These are phyloP conservation scores for Gibbula magus DNA, from an alignment of 2,888 invertebrate genomes.

Conservation along the genomic window DNA sequence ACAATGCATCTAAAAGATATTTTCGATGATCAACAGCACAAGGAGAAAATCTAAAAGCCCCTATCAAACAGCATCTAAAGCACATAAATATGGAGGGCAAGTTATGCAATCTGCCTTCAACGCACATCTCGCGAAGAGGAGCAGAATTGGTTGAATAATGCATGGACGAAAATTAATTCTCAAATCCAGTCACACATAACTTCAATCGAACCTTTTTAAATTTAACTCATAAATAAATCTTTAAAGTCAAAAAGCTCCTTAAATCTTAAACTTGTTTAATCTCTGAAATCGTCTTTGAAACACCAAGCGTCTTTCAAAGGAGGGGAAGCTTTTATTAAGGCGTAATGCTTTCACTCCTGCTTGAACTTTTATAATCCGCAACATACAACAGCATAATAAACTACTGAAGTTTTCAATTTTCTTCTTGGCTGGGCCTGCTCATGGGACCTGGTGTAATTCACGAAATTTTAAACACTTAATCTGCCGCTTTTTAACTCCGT, in stretches of 20 bases:
- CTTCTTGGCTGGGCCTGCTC: background rate
- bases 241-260: conserved; percentile 6
- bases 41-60: too few relatives aligned
- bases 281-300: conserved; percentile 11
- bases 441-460: background rate
- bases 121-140: background rate
- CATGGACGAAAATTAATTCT: conserved; percentile 1
- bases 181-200: background rate
- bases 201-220: conserved; percentile 9
- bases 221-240: conserved; percentile 12
- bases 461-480: conserved; percentile 13
- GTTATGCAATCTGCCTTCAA: background rate
- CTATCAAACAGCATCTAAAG: too few relatives aligned
- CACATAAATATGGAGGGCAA: background rate
- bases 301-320: background rate
- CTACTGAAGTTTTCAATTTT: conserved; percentile 22
- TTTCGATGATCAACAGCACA: too few relatives aligned
- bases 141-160: background rate
- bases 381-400: conserved; percentile 6
- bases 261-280: conserved; percentile 13
- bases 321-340: background rate
- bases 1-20: too few relatives aligned
- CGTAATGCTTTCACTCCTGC: conserved; percentile 2
- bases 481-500: background rate
- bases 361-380: background rate